phyloP scores from a whole-genome alignment of 2,888 invertebrate species.

The Diarsia brunnea region DNA sequence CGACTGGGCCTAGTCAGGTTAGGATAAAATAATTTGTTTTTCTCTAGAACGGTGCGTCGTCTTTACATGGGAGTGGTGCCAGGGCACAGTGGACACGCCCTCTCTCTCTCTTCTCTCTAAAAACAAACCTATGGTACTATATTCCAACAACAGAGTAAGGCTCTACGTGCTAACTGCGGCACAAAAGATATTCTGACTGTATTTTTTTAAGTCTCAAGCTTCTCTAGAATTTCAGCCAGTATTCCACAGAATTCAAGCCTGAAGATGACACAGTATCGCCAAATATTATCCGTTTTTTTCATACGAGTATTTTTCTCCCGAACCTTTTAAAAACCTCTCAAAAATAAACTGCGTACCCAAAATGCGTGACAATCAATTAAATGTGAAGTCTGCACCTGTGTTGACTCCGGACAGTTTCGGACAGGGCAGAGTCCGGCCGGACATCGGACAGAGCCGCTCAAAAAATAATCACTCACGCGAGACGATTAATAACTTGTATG shows the following conservation, averaged over 20 bases:
- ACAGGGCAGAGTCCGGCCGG: conserved; percentile 31
- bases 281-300: not conserved
- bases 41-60: no score
- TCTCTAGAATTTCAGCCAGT: not conserved
- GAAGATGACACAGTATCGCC: not conserved
- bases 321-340: conserved; percentile 24
- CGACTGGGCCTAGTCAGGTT: no score
- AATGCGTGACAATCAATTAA: conserved; percentile 62
- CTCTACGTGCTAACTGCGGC: no score
- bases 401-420: conserved; percentile 55
- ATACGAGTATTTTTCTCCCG: not conserved
- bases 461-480: conserved; percentile 66
- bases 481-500: conserved; percentile 66
- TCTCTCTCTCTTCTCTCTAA: no score
- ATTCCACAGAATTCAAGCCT: not conserved
- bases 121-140: no score
- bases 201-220: not conserved
- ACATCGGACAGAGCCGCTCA: conserved; percentile 59
- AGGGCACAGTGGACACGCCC: no score
- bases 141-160: no score
- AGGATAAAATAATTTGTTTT: no score
- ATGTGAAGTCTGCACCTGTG: conserved; percentile 61
- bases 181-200: not conserved
- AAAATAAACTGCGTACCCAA: conserved; percentile 43
- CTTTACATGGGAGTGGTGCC: no score